A percentile compares a stretch with the other conserved stretches of the same genome.
phyloP scores from a whole-genome alignment of 2,113 vertebrate genomes.

The Peromyscus polionotus region DNA sequence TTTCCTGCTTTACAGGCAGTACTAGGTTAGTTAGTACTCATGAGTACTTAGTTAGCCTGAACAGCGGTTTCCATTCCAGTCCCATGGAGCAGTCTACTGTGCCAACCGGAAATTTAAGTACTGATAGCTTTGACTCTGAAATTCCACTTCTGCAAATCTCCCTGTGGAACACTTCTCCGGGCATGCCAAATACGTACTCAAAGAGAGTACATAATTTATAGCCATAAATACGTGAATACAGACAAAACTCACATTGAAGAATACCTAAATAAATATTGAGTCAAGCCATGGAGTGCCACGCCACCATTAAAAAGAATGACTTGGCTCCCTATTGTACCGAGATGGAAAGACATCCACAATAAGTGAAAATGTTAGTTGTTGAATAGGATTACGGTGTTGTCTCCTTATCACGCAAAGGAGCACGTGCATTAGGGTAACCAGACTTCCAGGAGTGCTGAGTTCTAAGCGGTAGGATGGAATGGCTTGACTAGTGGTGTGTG shows the following conservation, averaged over 20 bases:
- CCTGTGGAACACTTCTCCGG: neutral
- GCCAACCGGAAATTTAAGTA: neutral
- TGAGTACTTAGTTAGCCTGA: neutral
- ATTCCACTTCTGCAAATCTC: neutral
- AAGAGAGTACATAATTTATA: neutral
- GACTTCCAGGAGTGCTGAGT: neutral
- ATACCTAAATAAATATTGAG: neutral
- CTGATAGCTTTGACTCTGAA: neutral
- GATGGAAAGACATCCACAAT: neutral
- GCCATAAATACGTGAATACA: neutral
- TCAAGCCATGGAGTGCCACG: neutral
- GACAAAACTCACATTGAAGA: neutral
- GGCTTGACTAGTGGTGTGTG: neutral
- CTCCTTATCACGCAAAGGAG: neutral
- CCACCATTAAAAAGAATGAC: neutral
- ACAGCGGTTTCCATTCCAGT: neutral
- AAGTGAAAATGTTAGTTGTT: neutral
- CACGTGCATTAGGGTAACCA: neutral
- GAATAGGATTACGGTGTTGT: neutral
- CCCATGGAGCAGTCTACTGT: neutral
- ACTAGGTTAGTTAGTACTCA: neutral
- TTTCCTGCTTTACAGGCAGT: neutral
- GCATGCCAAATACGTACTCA: neutral
- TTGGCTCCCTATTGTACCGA: neutral
- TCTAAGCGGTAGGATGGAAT: neutral